Conservation (phyloP, 1,140 invertebrate species). For the Phymorhynchus buccinoides region DNA sequence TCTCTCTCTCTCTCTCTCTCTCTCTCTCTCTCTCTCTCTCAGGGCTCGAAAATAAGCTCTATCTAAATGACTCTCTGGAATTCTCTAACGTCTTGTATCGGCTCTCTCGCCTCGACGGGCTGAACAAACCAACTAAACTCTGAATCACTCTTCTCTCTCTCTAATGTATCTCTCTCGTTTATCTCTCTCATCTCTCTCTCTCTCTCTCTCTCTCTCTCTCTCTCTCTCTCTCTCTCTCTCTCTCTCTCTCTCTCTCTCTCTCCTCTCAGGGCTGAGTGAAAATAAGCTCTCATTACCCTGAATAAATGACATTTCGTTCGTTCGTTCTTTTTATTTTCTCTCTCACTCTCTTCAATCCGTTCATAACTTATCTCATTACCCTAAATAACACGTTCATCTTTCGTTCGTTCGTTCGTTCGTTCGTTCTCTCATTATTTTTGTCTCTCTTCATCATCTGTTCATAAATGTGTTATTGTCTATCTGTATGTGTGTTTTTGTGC, state of each 20-base stretch:
- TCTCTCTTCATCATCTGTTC: neutral
- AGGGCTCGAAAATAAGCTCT: neutral
- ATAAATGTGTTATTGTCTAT: neutral
- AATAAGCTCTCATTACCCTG: neutral
- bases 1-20: neutral
- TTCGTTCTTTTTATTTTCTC: too few relatives aligned
- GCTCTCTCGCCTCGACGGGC: too few relatives aligned
- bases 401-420: neutral
- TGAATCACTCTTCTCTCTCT: too few relatives aligned
- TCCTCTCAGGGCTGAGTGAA: too few relatives aligned
- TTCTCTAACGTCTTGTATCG: too few relatives aligned
- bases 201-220: constrained; percentile 22
- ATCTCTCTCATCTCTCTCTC: neutral
- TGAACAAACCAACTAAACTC: too few relatives aligned
- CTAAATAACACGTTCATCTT: neutral
- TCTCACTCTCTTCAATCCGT: too few relatives aligned
- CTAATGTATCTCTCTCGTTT: neutral
- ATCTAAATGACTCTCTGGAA: too few relatives aligned
- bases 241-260: neutral
- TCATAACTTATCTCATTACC: too few relatives aligned
- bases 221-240: neutral
- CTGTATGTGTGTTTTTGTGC: neutral
- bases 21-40: neutral
- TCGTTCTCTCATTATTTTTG: too few relatives aligned
- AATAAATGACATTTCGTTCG: too few relatives aligned